Percentiles rank a stretch among this genome's conserved stretches.
These are phyloP conservation scores for Drosophila falleni DNA, from an alignment of 2,888 invertebrate genomes.

Conservation along the genomic window DNA sequence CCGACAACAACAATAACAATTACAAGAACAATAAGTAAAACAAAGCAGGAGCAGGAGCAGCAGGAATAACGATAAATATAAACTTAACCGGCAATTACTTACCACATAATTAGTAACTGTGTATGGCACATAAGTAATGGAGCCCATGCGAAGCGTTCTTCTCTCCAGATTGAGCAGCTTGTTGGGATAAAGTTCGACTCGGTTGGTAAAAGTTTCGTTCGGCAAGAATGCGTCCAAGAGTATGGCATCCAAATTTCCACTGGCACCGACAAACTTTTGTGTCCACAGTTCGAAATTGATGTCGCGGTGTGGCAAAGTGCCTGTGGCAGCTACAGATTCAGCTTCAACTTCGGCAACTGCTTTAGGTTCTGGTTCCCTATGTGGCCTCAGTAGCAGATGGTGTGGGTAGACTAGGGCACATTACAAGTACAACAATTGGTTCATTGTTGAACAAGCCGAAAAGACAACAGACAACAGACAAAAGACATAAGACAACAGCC, in stretches of 20 bases:
- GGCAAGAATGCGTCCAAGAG: constrained; percentile 82
- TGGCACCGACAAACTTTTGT: no score
- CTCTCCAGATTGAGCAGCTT: constrained; percentile 83
- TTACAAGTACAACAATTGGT: constrained; percentile 49
- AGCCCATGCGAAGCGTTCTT: constrained; percentile 81
- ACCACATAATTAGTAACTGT: no score
- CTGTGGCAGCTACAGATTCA: no score
- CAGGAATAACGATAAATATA: constrained; percentile 69
- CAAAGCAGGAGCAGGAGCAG: constrained; percentile 17
- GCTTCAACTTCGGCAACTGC: neutral
- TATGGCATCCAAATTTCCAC: constrained; percentile 25
- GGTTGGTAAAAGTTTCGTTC: constrained; percentile 79
- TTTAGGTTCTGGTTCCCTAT: constrained; percentile 19
- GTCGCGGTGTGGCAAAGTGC: no score
- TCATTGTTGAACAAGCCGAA: constrained; percentile 57
- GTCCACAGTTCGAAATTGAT: no score
- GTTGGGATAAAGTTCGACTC: constrained; percentile 83
- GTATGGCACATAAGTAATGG: no score
- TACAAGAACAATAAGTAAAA: constrained; percentile 40
- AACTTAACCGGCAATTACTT: no score
- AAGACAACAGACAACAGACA: constrained; percentile 11
- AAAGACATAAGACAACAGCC: neutral
- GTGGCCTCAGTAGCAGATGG: constrained; percentile 82
- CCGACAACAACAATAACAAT: constrained; percentile 43
- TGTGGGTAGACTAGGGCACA: constrained; percentile 83